Conservation (phyloP, 2,113 vertebrate species). For the Lathamus discolor region DNA sequence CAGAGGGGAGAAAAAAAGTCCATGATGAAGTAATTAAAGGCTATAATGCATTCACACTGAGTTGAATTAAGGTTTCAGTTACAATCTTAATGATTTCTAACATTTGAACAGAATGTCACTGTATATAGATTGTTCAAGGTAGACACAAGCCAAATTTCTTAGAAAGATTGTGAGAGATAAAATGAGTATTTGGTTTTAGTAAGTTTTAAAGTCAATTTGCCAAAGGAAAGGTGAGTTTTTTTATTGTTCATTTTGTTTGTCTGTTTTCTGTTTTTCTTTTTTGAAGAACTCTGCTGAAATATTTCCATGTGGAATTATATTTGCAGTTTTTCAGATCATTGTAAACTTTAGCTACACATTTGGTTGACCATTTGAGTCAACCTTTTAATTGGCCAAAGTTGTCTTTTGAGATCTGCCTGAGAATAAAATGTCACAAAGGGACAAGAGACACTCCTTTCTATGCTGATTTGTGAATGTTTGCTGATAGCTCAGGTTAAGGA, state of each 20-base stretch:
- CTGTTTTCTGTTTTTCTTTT: not conserved
- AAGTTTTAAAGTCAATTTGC: not conserved
- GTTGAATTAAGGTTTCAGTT: constrained; percentile 12
- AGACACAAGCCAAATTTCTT: not conserved
- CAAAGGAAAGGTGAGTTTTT: not conserved
- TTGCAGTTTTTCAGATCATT: not conserved
- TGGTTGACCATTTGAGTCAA: not conserved
- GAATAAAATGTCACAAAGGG: not conserved
- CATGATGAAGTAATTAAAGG: not conserved
- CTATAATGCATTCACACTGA: not conserved
- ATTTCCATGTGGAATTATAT: not conserved
- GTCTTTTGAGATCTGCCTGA: not conserved
- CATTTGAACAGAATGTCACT: not conserved
- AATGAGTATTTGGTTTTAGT: not conserved
- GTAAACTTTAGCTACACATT: not conserved
- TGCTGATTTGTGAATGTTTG: not conserved
- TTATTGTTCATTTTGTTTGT: not conserved
- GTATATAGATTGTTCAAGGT: not conserved
- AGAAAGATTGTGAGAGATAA: accelerated
- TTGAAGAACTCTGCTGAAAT: not conserved
- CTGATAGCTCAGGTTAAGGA: not conserved
- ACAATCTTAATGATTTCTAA: not conserved
- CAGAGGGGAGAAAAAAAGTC: not conserved
- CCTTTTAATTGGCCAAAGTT: not conserved
- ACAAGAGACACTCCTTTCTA: not conserved